Evolutionary conservation across 1,140 invertebrate genomes (phyloP), one percentile per base, ranked within the genome.

Genomic region (Eumeta japonica): DNA sequence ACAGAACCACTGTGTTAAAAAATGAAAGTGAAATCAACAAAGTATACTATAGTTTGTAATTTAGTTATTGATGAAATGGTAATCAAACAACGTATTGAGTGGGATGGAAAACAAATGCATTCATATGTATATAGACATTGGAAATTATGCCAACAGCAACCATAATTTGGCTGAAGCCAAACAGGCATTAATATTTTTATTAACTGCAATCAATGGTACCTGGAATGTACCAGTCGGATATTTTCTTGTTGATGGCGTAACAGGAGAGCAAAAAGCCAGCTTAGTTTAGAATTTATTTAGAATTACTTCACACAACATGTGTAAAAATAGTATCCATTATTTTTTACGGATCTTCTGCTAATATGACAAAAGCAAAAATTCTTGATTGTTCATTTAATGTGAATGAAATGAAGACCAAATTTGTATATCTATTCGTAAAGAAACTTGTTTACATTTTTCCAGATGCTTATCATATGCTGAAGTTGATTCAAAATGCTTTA

Each of bases 11-110:
- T n/a, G n/a, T n/a, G n/a, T n/a, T n/a, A n/a, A n/a, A n/a, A n/a
- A n/a, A n/a, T n/a, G n/a, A n/a, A n/a, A n/a, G n/a, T n/a, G n/a
- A n/a, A n/a, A n/a, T n/a, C n/a, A n/a, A n/a, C n/a, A n/a, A n/a
- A n/a, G n/a, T n/a, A n/a, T n/a, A n/a, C n/a, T n/a, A n/a, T 33
- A 9, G 9, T 52, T 11, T 51, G 52, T 33, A 49, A 45, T 43
- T 41, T 70, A 19, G 31, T 59, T 3, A 40, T 65, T 4, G 62
- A 63, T 49, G 63, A 62, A 50, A 63, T 67, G 59, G 35, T 52
- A 10, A 60, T 62, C 11, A 31, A 41, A 29, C 30, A 60, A 37
- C 45, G 55, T 34, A 29, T 62, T 2, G 52, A 62, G 32, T 64
- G 28, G 42, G 45, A 44, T 35, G 45, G 50, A 1, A 20, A 35